Percentiles rank a stretch among this genome's conserved stretches.
Evolutionary conservation across 2,113 vertebrate genomes (phyloP).

Genomic region (Ursus arctos): DNA sequence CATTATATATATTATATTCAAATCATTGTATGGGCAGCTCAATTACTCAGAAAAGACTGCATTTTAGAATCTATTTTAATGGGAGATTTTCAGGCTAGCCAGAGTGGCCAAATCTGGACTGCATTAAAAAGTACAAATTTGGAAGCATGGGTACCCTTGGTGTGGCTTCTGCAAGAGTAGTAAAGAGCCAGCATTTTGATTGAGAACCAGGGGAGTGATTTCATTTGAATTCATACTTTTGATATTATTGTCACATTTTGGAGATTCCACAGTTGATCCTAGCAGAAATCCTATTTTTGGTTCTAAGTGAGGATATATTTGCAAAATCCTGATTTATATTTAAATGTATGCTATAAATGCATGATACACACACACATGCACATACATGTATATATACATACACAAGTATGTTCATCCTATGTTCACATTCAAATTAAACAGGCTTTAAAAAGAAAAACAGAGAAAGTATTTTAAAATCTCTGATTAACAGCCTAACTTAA

Average conservation of each 20-base stretch:
- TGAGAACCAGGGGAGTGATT: slow-evolving; percentile 6
- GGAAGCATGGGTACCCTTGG: not conserved
- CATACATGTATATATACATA: not conserved
- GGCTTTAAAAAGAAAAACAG: slow-evolving; percentile 15
- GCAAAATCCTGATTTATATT: not conserved
- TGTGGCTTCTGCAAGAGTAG: not conserved
- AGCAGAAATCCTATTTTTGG: slow-evolving; percentile 20
- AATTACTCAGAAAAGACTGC: not conserved
- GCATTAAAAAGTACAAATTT: not conserved
- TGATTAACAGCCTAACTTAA: slow-evolving; percentile 19
- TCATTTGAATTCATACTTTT: not conserved
- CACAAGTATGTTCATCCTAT: not conserved
- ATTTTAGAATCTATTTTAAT: slow-evolving; percentile 55
- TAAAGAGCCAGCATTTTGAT: not conserved
- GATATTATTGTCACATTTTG: not conserved
- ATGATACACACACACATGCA: not conserved
- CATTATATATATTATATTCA: not conserved
- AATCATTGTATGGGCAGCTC: slow-evolving; percentile 16
- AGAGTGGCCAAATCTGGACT: not conserved
- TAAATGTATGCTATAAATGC: not conserved
- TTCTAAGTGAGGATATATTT: not conserved
- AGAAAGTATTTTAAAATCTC: not conserved
- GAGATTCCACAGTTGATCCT: not conserved
- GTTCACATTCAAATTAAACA: slow-evolving; percentile 19
- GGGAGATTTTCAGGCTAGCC: not conserved